Percentiles rank a stretch among this genome's conserved stretches.
Evolutionary conservation across 2,113 vertebrate genomes (phyloP).

Genomic region (Nycticorax nycticorax): DNA sequence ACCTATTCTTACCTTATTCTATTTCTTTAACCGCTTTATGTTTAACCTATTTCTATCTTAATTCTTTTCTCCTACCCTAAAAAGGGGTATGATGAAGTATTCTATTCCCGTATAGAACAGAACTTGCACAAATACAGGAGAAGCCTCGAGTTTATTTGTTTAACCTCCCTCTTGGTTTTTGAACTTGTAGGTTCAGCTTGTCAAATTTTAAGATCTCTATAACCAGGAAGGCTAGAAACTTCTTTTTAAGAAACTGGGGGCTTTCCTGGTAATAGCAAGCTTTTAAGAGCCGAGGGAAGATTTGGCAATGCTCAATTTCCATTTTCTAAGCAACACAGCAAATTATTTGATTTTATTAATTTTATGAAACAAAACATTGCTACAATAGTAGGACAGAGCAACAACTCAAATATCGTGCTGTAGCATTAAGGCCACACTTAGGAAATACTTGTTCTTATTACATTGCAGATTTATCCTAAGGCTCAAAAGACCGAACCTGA

Average conservation of each 20-base stretch:
- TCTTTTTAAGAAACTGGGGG: neutral
- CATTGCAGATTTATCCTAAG: neutral
- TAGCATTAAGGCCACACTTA: neutral
- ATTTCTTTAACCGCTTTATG: neutral
- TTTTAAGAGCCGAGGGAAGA: neutral
- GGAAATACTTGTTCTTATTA: neutral
- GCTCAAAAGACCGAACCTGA: neutral
- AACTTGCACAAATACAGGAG: neutral
- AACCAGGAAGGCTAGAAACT: neutral
- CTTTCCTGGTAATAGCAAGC: neutral
- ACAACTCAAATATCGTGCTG: neutral
- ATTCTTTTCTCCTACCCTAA: neutral
- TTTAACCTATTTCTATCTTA: neutral
- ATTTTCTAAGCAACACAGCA: neutral
- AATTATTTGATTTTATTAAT: neutral
- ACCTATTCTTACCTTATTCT: neutral
- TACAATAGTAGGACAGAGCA: neutral
- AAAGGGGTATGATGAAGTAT: neutral
- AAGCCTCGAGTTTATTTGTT: neutral
- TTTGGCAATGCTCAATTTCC: neutral
- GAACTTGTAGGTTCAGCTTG: neutral
- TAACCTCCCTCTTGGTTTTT: neutral
- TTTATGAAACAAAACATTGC: neutral
- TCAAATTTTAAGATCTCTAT: neutral
- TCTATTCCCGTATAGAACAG: neutral